Conservation (phyloP, 2,113 vertebrate genomes). For the Campylomormyrus tamandua region DNA sequence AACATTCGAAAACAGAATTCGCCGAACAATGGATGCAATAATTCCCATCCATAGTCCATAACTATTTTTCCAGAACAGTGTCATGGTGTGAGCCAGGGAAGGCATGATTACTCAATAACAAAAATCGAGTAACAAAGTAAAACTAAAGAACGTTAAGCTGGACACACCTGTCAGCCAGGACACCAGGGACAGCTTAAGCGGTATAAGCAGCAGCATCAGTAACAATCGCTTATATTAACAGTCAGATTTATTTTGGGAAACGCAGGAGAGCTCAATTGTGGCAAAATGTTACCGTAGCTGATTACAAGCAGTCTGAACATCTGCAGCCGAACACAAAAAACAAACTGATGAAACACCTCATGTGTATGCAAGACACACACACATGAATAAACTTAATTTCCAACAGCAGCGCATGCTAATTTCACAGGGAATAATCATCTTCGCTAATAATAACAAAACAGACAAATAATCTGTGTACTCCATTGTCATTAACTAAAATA, state of each 20-base stretch:
- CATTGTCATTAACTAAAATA: slow-evolving; percentile 31
- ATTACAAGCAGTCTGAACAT: slow-evolving; percentile 60
- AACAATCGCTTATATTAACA: neutral
- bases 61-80: neutral
- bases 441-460: slow-evolving; percentile 24
- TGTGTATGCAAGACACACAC: slow-evolving; percentile 27
- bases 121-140: neutral
- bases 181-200: too few relatives aligned
- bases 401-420: slow-evolving; percentile 54
- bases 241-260: slow-evolving; percentile 19
- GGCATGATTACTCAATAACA: neutral
- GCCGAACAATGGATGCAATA: neutral
- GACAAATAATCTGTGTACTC: slow-evolving; percentile 14
- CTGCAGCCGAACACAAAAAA: slow-evolving; percentile 28
- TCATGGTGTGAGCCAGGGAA: neutral
- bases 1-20: neutral
- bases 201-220: neutral
- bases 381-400: slow-evolving; percentile 43
- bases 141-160: neutral
- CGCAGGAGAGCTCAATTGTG: slow-evolving; percentile 51
- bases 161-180: neutral
- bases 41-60: neutral
- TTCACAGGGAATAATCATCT: slow-evolving; percentile 28
- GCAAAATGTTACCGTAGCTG: slow-evolving; percentile 61
- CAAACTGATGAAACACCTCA: slow-evolving; percentile 57